Evolutionary conservation across 2,888 invertebrate species (phyloP), one percentile per base, ranked within the genome.

Genomic region (Synanthedon vespiformis): DNA sequence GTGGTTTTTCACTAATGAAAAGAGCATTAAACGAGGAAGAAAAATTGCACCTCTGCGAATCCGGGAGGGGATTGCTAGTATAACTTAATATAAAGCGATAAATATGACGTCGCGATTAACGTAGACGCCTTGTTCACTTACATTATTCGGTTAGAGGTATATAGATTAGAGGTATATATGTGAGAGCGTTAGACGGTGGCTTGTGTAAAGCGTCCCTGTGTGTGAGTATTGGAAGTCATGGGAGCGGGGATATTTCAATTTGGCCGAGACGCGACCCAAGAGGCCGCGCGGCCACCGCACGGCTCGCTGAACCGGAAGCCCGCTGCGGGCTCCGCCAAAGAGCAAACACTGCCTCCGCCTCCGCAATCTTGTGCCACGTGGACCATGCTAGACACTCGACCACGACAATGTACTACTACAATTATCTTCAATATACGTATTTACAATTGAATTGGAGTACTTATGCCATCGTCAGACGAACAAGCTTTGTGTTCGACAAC

Each of bases 311-410:
- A 79, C 85, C 84, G 86, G 73, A 75, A 83, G 77, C 77, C 78
- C 79, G 80, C 73, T 79, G 81, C 76, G 82, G 78, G 75, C 79
- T 76, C 68, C 74, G 77, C 81, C 84, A 86, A 85, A 87, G 85
- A 86, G 86, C 85, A 87, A 86, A 87, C 82, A 85, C 73, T 80
- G 86, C 80, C 80, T 84, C 72, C 82, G 85, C 80, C 80, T 84
- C 72, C 82, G 77, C 84, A 85, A 85, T 86, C 84, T 86, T 84
- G 84, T 82, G 83, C 81, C 83, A 80, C 77, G 81, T 72, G 77
- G 83, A 86, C 85, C 85, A 79, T 82, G 73, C 68, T 72, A 72
- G 72, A 77, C 81, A 80, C 77, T 82, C 76, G 74, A 76, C 82
- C 80, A 75, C 75, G 75, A 80, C 79, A 77, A 80, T 81, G 77